Conservation (phyloP, 37 sponge, comb jelly and placozoan genomes). For the Halisarca cf. caerulea region DNA sequence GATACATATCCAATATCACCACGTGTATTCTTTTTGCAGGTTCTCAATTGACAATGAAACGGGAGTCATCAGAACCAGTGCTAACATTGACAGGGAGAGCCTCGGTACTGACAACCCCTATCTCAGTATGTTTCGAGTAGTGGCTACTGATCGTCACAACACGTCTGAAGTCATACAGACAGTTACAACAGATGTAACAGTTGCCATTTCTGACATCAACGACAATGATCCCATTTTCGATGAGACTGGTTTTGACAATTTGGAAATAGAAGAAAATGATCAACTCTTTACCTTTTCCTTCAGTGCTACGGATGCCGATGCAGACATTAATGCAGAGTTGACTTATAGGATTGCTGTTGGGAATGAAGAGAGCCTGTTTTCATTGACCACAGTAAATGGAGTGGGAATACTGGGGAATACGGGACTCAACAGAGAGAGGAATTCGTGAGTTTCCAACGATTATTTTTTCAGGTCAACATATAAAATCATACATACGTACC, state of each 20-base stretch:
- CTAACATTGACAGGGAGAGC: neutral
- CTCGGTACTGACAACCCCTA: too few relatives aligned
- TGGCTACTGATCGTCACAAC: neutral
- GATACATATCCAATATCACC: too few relatives aligned
- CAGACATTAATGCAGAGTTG: slow-evolving; percentile 39
- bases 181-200: neutral
- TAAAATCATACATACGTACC: too few relatives aligned
- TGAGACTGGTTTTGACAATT: neutral
- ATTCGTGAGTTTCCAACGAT: neutral
- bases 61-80: neutral
- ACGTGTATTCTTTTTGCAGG: too few relatives aligned
- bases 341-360: slow-evolving; percentile 39
- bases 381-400: slow-evolving; percentile 36
- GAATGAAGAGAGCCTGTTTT: slow-evolving; percentile 31
- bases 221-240: neutral
- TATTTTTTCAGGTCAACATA: too few relatives aligned
- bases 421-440: neutral
- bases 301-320: slow-evolving; percentile 57
- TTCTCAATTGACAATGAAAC: neutral
- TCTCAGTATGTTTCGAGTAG: neutral
- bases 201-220: neutral
- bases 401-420: neutral
- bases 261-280: neutral
- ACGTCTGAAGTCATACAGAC: neutral
- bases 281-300: neutral